A percentile compares a stretch with the other conserved stretches of the same genome.
phyloP scores from a whole-genome alignment of 2,797 vertebrate species.

The Trachops cirrhosus region DNA sequence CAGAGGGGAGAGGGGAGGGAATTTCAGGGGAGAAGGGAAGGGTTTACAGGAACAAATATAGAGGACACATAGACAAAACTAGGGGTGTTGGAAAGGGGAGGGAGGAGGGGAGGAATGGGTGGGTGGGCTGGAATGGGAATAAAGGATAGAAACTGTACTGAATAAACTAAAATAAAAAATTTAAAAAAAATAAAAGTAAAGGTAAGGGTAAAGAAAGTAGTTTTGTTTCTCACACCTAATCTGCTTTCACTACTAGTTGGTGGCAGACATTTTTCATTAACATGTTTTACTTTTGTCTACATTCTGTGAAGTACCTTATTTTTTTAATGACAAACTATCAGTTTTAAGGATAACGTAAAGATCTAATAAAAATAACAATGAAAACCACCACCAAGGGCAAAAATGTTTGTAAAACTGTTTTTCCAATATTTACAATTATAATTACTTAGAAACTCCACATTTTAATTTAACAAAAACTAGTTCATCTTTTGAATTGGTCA shows the following conservation, averaged over 20 bases:
- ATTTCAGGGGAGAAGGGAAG: too few species aligned
- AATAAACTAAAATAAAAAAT: too few species aligned
- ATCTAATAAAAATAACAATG: background rate
- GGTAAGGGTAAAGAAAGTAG: background rate
- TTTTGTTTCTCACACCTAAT: background rate
- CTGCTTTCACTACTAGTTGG: background rate
- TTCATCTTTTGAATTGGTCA: background rate
- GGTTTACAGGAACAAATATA: too few species aligned
- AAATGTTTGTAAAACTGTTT: background rate
- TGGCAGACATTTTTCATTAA: background rate
- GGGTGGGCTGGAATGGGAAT: too few species aligned
- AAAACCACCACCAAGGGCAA: background rate
- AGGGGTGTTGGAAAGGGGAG: too few species aligned
- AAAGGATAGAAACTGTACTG: too few species aligned
- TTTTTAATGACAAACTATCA: background rate
- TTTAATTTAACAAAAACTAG: background rate
- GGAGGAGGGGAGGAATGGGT: too few species aligned
- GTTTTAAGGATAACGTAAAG: background rate
- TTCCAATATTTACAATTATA: background rate
- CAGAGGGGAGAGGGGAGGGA: too few species aligned
- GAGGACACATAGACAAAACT: too few species aligned
- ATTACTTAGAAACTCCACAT: background rate
- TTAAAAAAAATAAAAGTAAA: background rate
- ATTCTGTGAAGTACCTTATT: background rate
- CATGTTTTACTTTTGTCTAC: slow-evolving; percentile 1